Conservation (phyloP, 2,888 invertebrate genomes). For the Cactoblastis cactorum region DNA sequence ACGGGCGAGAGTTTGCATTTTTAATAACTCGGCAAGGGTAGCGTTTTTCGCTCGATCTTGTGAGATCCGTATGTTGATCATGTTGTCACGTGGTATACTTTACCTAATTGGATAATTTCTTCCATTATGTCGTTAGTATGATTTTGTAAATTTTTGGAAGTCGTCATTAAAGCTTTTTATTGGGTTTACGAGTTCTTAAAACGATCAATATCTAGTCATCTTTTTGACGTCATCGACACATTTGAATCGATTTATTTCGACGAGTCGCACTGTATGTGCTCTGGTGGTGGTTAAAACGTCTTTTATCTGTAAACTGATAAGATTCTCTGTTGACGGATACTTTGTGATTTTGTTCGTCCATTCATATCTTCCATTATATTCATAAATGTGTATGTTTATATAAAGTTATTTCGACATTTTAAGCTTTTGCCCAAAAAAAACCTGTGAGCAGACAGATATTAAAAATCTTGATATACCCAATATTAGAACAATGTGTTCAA, state of each 20-base stretch:
- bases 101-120: background rate
- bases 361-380: too few species aligned
- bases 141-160: constrained; percentile 15
- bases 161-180: background rate
- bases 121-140: constrained; percentile 18
- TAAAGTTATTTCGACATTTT: too few species aligned
- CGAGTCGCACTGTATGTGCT: background rate
- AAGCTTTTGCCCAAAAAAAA: too few species aligned
- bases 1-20: constrained; percentile 37
- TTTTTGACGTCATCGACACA: background rate
- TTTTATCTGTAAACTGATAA: background rate
- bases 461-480: too few species aligned
- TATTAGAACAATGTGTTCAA: too few species aligned
- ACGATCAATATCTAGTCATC: background rate
- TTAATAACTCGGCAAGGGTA: constrained; percentile 37
- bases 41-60: constrained; percentile 39
- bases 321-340: background rate
- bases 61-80: constrained; percentile 34
- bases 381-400: too few species aligned
- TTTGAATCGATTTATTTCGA: background rate
- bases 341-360: background rate
- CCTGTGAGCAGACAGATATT: too few species aligned
- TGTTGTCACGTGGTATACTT: constrained; percentile 30
- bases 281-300: background rate
- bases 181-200: background rate